Conservation (phyloP, 2,797 vertebrate genomes). For the Crenuchus spilurus region DNA sequence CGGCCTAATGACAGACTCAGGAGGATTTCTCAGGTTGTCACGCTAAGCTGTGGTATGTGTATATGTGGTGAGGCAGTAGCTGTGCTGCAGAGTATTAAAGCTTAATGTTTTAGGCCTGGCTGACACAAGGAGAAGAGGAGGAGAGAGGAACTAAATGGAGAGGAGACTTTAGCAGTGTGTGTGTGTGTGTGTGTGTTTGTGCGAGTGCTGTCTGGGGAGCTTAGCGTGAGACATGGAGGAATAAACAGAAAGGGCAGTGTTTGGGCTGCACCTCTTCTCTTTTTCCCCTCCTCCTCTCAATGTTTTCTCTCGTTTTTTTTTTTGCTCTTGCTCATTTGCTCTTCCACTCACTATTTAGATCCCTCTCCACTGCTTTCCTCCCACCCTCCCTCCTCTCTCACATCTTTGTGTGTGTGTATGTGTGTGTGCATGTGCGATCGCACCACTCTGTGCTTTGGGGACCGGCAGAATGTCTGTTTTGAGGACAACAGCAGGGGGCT, state of each 20-base stretch:
- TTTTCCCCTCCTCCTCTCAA: background rate
- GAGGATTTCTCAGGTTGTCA: constrained; percentile 20
- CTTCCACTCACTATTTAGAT: constrained; percentile 14
- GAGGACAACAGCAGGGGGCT: constrained; percentile 94
- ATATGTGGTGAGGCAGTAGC: constrained; percentile 6
- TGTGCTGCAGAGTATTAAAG: constrained; percentile 10
- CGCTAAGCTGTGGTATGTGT: constrained; percentile 4
- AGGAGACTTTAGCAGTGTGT: constrained; percentile 15
- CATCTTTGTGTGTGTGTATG: constrained; percentile 9
- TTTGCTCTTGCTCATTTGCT: constrained; percentile 1
- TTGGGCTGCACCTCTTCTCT: constrained; percentile 34
- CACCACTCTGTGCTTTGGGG: constrained; percentile 77
- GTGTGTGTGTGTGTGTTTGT: constrained; percentile 25
- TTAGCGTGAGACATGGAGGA: constrained; percentile 54
- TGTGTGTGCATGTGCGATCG: constrained; percentile 34
- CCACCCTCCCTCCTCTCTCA: background rate
- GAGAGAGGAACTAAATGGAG: constrained; percentile 3
- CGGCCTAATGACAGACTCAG: constrained; percentile 43
- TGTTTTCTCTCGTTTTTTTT: background rate
- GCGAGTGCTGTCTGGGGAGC: constrained; percentile 37
- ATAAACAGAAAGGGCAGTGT: constrained; percentile 52
- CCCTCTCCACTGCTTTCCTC: background rate
- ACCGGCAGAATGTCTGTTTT: constrained; percentile 88
- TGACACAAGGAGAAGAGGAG: background rate
- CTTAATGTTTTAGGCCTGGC: constrained; percentile 13